Percentiles rank a stretch among this genome's conserved stretches.
phyloP scores from a whole-genome alignment of 2,888 invertebrate species.

The Drosophila helvetica region DNA sequence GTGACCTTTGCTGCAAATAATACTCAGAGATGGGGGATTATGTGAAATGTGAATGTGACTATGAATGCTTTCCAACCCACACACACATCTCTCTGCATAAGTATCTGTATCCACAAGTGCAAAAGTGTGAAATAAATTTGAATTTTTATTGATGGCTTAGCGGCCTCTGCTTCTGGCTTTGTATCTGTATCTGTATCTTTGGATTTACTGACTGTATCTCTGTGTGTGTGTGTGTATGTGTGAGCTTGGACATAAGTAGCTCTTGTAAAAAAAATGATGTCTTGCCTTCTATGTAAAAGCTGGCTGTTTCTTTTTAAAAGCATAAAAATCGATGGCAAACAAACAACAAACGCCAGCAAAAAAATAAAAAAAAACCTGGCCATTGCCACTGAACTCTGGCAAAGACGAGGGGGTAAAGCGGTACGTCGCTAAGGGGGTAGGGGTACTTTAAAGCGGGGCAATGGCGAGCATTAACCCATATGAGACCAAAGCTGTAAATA shows the following conservation, averaged over 20 bases:
- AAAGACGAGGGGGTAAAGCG: neutral
- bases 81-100: slow-evolving; percentile 29
- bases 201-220: slow-evolving; percentile 9
- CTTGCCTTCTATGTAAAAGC: slow-evolving; percentile 75
- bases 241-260: slow-evolving; percentile 65
- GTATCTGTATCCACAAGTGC: slow-evolving; percentile 54
- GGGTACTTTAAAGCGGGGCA: neutral
- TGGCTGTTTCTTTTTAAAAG: slow-evolving; percentile 51
- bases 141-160: slow-evolving; percentile 67
- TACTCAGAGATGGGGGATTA: slow-evolving; percentile 39
- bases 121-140: slow-evolving; percentile 70
- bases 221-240: slow-evolving; percentile 8
- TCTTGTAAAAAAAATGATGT: slow-evolving; percentile 72
- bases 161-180: slow-evolving; percentile 9
- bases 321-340: slow-evolving; percentile 67
- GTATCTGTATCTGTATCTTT: slow-evolving; percentile 3
- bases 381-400: slow-evolving; percentile 39
- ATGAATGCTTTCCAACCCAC: slow-evolving; percentile 45
- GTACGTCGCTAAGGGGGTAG: neutral
- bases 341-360: slow-evolving; percentile 24
- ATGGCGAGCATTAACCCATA: slow-evolving; percentile 6
- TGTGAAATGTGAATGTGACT: slow-evolving; percentile 20
- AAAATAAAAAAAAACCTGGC: slow-evolving; percentile 46
- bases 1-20: slow-evolving; percentile 47
- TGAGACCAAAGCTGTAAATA: neutral